Conservation (phyloP, 1,140 invertebrate genomes). For the Pseudomyrmex sp. region DNA sequence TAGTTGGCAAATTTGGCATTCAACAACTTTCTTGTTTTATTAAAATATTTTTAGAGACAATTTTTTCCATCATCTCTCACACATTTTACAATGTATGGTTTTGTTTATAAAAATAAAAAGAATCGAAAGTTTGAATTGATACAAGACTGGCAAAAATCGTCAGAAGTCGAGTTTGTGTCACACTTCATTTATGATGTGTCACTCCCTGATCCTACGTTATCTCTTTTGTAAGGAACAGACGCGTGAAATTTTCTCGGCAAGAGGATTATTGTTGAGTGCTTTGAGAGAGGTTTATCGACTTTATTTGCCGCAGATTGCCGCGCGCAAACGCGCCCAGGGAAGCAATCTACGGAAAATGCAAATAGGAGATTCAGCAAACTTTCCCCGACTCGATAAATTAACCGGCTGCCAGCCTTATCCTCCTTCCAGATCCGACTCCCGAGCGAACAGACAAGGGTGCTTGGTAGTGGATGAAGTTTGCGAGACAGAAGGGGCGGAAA, state of each 20-base stretch:
- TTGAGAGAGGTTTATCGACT: slow-evolving; percentile 45
- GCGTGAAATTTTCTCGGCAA: neutral
- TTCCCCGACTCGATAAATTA: slow-evolving; percentile 68
- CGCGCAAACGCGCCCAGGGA: slow-evolving; percentile 6
- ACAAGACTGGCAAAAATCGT: neutral
- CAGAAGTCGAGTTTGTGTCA: neutral
- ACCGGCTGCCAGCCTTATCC: slow-evolving; percentile 59
- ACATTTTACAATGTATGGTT: too few relatives aligned
- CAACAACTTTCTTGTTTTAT: neutral
- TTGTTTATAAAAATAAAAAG: too few relatives aligned
- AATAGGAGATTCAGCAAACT: slow-evolving; percentile 56
- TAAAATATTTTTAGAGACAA: neutral
- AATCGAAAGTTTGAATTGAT: too few relatives aligned
- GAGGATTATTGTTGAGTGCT: slow-evolving; percentile 32
- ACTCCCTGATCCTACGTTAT: slow-evolving; percentile 3
- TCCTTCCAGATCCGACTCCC: slow-evolving; percentile 30
- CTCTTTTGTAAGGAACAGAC: neutral
- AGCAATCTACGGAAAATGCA: slow-evolving; percentile 55
- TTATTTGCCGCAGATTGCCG: slow-evolving; percentile 52
- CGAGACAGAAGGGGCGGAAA: slow-evolving; percentile 58
- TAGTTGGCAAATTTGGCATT: neutral
- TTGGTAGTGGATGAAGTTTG: slow-evolving; percentile 49
- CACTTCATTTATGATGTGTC: neutral
- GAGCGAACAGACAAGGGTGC: slow-evolving; percentile 24
- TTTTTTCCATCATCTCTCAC: neutral